Conservation (phyloP, 2,888 invertebrate species). For the Beris morrisii region DNA sequence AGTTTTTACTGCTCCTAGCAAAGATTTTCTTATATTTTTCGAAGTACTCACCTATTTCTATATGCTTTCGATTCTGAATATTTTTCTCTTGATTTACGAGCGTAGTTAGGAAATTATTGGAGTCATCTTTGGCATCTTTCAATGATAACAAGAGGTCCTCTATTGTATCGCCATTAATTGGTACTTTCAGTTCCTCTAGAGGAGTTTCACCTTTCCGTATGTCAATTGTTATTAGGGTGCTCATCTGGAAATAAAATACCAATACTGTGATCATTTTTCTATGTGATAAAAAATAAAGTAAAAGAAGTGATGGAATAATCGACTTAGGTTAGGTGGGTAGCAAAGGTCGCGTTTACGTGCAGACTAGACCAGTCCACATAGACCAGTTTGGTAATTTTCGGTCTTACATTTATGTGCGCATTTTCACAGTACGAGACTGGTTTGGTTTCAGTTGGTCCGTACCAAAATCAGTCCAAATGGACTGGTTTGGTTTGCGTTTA, state of each 20-base stretch:
- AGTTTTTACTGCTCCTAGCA: too few species aligned
- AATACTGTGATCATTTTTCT: too few species aligned
- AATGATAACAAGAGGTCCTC: slow-evolving; percentile 17
- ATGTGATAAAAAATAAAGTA: too few species aligned
- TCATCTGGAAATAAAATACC: slow-evolving; percentile 10
- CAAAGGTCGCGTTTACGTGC: too few species aligned
- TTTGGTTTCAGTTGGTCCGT: too few species aligned
- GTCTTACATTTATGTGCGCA: too few species aligned
- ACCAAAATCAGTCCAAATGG: too few species aligned
- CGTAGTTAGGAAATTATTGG: slow-evolving; percentile 20
- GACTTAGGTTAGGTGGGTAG: neutral
- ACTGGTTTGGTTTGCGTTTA: too few species aligned
- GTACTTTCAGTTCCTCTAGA: neutral
- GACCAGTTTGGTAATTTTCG: too few species aligned
- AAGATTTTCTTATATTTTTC: neutral
- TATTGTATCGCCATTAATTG: slow-evolving; percentile 2
- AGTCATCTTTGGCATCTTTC: slow-evolving; percentile 19
- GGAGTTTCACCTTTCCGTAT: slow-evolving; percentile 10
- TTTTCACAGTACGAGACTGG: too few species aligned
- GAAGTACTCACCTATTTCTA: slow-evolving; percentile 18
- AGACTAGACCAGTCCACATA: too few species aligned
- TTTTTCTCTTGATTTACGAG: slow-evolving; percentile 20
- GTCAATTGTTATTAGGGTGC: slow-evolving; percentile 6
- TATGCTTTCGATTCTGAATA: slow-evolving; percentile 13
- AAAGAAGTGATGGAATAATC: too few species aligned